Conservation (phyloP, 2,888 invertebrate species). For the Operophtera brumata region DNA sequence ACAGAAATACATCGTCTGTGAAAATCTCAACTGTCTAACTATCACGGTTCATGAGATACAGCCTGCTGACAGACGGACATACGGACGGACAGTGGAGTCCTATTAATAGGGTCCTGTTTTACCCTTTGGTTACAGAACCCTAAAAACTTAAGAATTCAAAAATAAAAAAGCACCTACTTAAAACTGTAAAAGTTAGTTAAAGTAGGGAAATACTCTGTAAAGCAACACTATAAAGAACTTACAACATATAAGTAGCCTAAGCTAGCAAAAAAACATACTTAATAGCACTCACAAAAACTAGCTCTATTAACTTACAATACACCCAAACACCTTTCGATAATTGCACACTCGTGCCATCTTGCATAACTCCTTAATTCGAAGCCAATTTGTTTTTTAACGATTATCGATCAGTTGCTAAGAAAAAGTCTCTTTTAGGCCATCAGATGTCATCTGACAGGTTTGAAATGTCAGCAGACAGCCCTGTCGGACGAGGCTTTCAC, state of each 20-base stretch:
- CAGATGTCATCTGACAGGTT: constrained; percentile 30
- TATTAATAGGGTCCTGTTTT: too few relatives aligned
- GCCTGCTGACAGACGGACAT: too few relatives aligned
- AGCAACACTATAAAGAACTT: too few relatives aligned
- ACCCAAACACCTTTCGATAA: constrained; percentile 25
- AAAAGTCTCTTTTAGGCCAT: constrained; percentile 22
- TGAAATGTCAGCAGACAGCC: constrained; percentile 22
- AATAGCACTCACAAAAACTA: constrained; percentile 1
- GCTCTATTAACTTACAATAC: constrained; percentile 4
- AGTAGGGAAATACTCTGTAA: too few relatives aligned
- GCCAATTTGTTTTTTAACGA: constrained; percentile 13
- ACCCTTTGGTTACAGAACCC: too few relatives aligned
- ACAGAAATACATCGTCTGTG: too few relatives aligned
- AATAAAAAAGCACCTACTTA: not conserved
- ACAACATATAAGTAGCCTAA: too few relatives aligned
- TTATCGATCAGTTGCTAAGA: constrained; percentile 26
- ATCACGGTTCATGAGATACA: too few relatives aligned
- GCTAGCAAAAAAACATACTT: too few relatives aligned
- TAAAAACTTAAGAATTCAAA: not conserved
- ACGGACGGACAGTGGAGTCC: too few relatives aligned
- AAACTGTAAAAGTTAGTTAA: too few relatives aligned
- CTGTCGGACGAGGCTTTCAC: constrained; percentile 46
- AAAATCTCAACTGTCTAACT: too few relatives aligned
- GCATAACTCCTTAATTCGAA: constrained; percentile 18
- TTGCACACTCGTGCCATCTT: constrained; percentile 25